Percentiles rank a stretch among this genome's conserved stretches.
phyloP scores from a whole-genome alignment of 2,797 vertebrate genomes.

The Sebastes dallii region DNA sequence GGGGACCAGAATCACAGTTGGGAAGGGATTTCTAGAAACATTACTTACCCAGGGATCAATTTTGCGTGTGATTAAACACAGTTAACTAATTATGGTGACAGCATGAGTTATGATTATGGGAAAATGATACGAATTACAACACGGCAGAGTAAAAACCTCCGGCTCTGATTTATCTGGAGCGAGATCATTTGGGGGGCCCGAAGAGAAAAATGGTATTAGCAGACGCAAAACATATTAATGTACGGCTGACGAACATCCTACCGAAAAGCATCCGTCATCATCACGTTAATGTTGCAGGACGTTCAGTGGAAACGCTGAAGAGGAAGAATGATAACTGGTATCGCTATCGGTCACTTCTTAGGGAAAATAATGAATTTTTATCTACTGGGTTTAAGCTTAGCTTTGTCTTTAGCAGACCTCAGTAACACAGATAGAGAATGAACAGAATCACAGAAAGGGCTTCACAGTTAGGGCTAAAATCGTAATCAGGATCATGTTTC shows the following conservation, averaged over 20 bases:
- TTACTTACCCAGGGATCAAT: slow-evolving; percentile 74
- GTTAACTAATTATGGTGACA: slow-evolving; percentile 74
- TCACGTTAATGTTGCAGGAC: slow-evolving; percentile 59
- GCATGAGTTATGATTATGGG: slow-evolving; percentile 72
- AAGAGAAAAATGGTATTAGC: slow-evolving; percentile 54
- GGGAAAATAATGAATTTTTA: too few species aligned
- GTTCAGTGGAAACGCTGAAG: slow-evolving; percentile 6
- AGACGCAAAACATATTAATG: slow-evolving; percentile 70
- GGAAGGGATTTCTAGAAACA: slow-evolving; percentile 51
- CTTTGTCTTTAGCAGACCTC: neutral
- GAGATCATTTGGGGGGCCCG: slow-evolving; percentile 44
- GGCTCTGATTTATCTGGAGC: slow-evolving; percentile 66
- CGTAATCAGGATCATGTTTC: too few species aligned
- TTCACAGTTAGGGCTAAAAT: too few species aligned
- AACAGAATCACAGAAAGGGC: too few species aligned
- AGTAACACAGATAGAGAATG: too few species aligned
- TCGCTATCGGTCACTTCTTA: neutral
- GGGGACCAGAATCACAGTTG: slow-evolving; percentile 37
- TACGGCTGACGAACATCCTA: slow-evolving; percentile 64
- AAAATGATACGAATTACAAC: slow-evolving; percentile 68
- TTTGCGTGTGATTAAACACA: slow-evolving; percentile 79
- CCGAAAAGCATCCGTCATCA: slow-evolving; percentile 50
- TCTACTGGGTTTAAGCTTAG: neutral
- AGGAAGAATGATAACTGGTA: neutral
- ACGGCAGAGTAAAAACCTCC: slow-evolving; percentile 20